Evolutionary conservation across 2,797 vertebrate species (phyloP).

Genomic region (Lepilemur septentrionalis): DNA sequence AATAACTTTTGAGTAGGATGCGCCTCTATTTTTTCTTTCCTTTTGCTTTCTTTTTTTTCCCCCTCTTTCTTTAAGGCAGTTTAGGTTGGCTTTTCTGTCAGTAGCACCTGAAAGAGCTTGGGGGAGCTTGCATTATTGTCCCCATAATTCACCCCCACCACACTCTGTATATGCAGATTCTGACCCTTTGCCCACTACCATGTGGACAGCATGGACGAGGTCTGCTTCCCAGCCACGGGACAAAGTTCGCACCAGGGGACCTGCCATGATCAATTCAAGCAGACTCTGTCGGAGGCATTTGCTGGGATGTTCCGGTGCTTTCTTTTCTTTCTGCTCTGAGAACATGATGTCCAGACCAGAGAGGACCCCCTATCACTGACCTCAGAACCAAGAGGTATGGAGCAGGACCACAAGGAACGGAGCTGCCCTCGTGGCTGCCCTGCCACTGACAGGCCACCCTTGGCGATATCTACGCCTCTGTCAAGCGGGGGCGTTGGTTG

Average conservation of each 20-base stretch:
- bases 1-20: neutral
- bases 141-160: neutral
- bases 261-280: neutral
- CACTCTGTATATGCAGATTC: accelerated
- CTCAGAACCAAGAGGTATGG: neutral
- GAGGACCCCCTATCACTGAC: neutral
- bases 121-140: neutral
- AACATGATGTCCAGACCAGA: neutral
- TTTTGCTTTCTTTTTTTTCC: neutral
- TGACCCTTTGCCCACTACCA: accelerated
- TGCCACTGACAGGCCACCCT: neutral
- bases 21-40: neutral
- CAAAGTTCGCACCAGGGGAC: neutral
- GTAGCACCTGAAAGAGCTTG: accelerated
- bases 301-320: neutral
- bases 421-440: accelerated
- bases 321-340: neutral
- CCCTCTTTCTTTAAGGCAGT: neutral
- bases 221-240: neutral
- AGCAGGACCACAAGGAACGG: accelerated
- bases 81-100: neutral
- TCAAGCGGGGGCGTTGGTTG: neutral
- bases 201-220: accelerated
- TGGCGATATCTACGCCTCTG: accelerated
- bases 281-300: neutral